phyloP scores from a whole-genome alignment of 1,140 invertebrate genomes.

The Branchinecta lindahli region DNA sequence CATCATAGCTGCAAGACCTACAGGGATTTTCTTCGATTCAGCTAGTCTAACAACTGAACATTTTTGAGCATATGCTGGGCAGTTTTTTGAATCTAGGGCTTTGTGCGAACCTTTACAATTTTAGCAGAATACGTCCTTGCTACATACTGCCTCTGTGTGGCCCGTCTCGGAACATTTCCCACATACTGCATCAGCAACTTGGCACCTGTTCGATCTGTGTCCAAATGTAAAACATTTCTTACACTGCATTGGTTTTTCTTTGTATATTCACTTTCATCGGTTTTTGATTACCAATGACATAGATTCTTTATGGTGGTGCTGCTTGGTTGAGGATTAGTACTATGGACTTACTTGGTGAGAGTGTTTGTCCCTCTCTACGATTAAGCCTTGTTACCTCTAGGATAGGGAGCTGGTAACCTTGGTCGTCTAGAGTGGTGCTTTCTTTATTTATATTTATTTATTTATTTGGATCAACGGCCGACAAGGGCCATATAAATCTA shows the following conservation, averaged over 20 bases:
- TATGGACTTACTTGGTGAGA: neutral
- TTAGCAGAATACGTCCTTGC: neutral
- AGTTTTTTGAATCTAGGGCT: neutral
- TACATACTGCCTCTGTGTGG: neutral
- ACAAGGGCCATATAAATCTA: too few species aligned
- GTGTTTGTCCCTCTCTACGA: neutral
- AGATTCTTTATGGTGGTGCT: neutral
- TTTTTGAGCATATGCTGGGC: neutral
- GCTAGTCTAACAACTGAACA: neutral
- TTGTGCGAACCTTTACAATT: neutral
- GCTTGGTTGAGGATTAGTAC: neutral
- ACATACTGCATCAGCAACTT: neutral
- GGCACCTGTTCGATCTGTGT: neutral
- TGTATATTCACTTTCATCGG: slow-evolving; percentile 1
- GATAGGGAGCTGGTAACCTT: neutral
- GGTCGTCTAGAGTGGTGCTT: neutral
- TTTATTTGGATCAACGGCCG: too few species aligned
- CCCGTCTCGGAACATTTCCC: neutral
- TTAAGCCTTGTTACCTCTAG: neutral
- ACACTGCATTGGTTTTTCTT: slow-evolving; percentile 9
- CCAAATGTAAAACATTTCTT: neutral
- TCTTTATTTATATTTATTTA: too few species aligned
- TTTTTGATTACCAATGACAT: neutral
- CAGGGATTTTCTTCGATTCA: neutral
- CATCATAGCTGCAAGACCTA: neutral